These are phyloP conservation scores for Megalopta genalis DNA, from an alignment of 1,140 invertebrate species.

Conservation along the genomic window DNA sequence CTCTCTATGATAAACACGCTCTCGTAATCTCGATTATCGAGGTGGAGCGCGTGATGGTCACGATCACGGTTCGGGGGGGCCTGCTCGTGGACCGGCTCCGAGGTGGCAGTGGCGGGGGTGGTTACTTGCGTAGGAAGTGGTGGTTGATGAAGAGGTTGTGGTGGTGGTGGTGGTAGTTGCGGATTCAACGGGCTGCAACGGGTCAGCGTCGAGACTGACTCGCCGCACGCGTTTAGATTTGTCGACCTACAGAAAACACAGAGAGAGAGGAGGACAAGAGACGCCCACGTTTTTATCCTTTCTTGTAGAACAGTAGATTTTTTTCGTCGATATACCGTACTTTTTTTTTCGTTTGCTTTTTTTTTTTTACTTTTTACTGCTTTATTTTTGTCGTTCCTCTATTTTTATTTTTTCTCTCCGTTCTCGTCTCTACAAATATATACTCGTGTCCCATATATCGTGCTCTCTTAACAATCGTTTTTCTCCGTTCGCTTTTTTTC, in stretches of 20 bases:
- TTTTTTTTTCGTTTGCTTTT: neutral
- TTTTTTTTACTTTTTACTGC: neutral
- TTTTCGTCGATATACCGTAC: too few relatives aligned
- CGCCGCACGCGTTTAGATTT: conserved; percentile 80
- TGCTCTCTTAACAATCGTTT: too few relatives aligned
- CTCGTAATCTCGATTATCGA: conserved; percentile 85
- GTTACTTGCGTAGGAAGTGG: conserved; percentile 81
- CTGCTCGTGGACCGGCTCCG: conserved; percentile 78
- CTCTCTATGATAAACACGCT: conserved; percentile 88
- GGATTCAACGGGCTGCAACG: conserved; percentile 81
- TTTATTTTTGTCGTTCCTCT: neutral
- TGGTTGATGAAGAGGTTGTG: conserved; percentile 81
- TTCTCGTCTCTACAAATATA: too few relatives aligned
- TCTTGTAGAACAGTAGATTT: neutral
- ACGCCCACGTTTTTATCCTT: conserved; percentile 65
- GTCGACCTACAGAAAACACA: conserved; percentile 80
- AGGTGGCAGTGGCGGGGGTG: conserved; percentile 78
- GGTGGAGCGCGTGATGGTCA: conserved; percentile 80
- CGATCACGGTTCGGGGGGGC: conserved; percentile 79
- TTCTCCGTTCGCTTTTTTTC: too few relatives aligned
- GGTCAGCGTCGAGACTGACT: conserved; percentile 81
- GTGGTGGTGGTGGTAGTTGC: conserved; percentile 78
- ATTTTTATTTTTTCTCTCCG: too few relatives aligned
- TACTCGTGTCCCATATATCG: too few relatives aligned
- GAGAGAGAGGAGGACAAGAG: conserved; percentile 75